These are phyloP conservation scores for Heptranchias perlo DNA, from an alignment of 2,113 vertebrate species.

Conservation along the genomic window DNA sequence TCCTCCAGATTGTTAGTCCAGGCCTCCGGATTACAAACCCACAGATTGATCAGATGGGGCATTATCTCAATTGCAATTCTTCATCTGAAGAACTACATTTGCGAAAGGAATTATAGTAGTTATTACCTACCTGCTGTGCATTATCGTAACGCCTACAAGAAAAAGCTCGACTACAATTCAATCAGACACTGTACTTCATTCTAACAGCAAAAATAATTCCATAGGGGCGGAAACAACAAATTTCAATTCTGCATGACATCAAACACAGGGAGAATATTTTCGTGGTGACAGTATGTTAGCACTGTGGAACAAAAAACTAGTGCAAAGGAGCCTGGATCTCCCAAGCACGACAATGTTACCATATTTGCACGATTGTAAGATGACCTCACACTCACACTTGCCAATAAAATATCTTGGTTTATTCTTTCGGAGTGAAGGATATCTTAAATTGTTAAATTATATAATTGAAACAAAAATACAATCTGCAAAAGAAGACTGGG, in stretches of 20 bases:
- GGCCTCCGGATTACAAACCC: neutral
- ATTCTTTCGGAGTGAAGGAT: neutral
- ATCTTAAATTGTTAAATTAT: neutral
- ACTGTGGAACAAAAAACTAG: neutral
- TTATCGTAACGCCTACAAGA: neutral
- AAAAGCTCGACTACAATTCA: neutral
- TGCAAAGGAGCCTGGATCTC: neutral
- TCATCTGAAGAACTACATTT: neutral
- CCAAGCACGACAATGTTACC: neutral
- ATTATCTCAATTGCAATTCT: neutral
- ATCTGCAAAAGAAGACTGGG: neutral
- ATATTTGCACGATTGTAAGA: neutral
- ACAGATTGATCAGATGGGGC: neutral
- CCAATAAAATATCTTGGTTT: neutral
- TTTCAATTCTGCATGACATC: neutral
- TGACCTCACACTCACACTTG: neutral
- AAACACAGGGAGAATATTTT: neutral
- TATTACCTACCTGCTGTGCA: neutral
- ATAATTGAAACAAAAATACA: neutral
- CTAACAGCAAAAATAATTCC: conserved; percentile 4
- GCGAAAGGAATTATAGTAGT: neutral
- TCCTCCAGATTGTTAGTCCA: neutral
- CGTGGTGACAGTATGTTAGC: neutral
- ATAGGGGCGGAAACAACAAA: neutral
- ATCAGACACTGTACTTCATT: neutral